phyloP scores from a whole-genome alignment of 2,888 invertebrate species.

The Malthinus flaveolus region DNA sequence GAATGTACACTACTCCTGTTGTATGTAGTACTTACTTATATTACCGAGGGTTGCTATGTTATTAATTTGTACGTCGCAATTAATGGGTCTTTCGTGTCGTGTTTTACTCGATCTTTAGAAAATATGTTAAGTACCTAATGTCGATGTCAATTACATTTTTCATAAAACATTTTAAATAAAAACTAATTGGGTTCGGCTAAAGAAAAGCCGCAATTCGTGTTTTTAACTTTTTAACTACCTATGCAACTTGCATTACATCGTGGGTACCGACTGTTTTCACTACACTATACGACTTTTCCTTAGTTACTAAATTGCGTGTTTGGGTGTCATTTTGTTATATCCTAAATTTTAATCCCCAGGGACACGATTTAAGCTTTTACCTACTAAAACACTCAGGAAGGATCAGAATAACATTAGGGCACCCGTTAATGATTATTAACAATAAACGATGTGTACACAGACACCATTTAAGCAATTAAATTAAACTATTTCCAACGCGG shows the following conservation, averaged over 20 bases:
- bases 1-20: background rate
- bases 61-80: slow-evolving; percentile 25
- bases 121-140: slow-evolving; percentile 25
- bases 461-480: too few relatives aligned
- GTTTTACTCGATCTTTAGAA: slow-evolving; percentile 21
- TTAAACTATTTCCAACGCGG: too few relatives aligned
- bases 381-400: slow-evolving; percentile 19
- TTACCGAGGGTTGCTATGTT: slow-evolving; percentile 15
- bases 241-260: slow-evolving; percentile 26
- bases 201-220: slow-evolving; percentile 19
- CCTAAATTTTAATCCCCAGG: slow-evolving; percentile 31
- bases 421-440: slow-evolving; percentile 17
- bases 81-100: slow-evolving; percentile 23
- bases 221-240: slow-evolving; percentile 20
- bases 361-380: slow-evolving; percentile 25
- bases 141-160: slow-evolving; percentile 19
- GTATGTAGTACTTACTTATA: slow-evolving; percentile 1
- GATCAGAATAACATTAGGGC: slow-evolving; percentile 15
- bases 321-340: slow-evolving; percentile 37
- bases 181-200: slow-evolving; percentile 24
- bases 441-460: background rate
- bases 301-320: slow-evolving; percentile 39
- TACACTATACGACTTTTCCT: slow-evolving; percentile 4
- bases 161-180: slow-evolving; percentile 21
- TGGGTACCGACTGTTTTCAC: background rate